Evolutionary conservation across 2,888 invertebrate species (phyloP), one percentile per base, ranked within the genome.

Genomic region (Rhingia campestris): DNA sequence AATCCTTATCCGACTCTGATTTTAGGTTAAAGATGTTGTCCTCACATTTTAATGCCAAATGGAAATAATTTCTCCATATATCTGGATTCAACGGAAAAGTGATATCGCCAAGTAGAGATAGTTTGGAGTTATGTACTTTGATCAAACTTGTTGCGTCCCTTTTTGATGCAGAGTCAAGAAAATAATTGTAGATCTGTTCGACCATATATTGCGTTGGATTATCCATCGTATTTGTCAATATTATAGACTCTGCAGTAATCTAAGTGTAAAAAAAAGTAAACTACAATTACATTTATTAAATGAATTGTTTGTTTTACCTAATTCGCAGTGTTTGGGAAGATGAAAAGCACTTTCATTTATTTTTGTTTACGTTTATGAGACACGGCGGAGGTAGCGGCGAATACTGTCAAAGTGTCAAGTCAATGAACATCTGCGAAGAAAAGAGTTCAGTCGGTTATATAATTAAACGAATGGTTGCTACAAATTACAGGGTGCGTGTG

Each of bases 41-140:
- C 58, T 64, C 5, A 86, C 64, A 64, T 86, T 4, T 10, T 63
- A 70, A n/a, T 1, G 43, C 9, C 22, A 10, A 41, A 30, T 72
- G 86, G 63, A 92, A 87, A 84, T 91, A 89, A 82, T 91, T 91
- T 69, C 92, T 91, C 95, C 95, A 95, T 64, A 93, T 93, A 87
- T 92, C 91, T 30, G 92, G 87, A 58, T 92, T 92, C 73, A 92
- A 90, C 7, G 94, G 93, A 90, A 95, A 94, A 91, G 94, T 94
- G 4, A 95, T 90, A 85, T 96, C 96, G 6, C 95, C 95, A 51
- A 92, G 89, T 43, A 89, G 88, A 69, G 91, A 88, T 5, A 95
- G 89, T 86, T 94, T 93, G 86, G 93, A 93, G 0, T 90, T 92
- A 87, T 95, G 94, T 87, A 92, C 92, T 90, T 94, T 94, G 43